Base-by-base conservation (phyloP, 2,113 vertebrate species). In the Herpetotheres cachinnans region DNA sequence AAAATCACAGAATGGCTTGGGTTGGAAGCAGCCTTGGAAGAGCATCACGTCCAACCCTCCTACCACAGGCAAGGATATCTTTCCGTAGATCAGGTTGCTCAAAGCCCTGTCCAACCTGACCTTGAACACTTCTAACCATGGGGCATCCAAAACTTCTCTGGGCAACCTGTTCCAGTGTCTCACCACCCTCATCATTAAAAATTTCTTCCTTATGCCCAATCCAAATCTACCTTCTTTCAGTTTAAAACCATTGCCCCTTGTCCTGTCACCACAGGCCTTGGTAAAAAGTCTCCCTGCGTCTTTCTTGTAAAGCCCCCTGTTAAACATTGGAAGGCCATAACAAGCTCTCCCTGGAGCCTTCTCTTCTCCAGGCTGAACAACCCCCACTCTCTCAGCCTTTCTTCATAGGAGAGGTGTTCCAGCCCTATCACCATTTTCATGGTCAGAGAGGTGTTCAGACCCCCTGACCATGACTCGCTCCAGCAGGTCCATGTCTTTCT, bases 381-480 rank as follows among this genome's bases (percentile, higher is more conserved):
- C 4, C 4, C 26, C 27, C 65, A 3, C 10, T 29, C 55, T 56
- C 81, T 36, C 0, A 1, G 21, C 29, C 18, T 50, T 17, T 74
- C 49, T 12, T 47, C 44, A 20, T 0, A 82, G 25, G 5, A 58
- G 20, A 71, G 25, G 8, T 46, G 46, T 2, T n/a, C n/a, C n/a
- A n/a, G n/a, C n/a, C n/a, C n/a, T n/a, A n/a, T n/a, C n/a, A n/a
- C n/a, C n/a, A n/a, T n/a, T n/a, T n/a, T n/a, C n/a, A n/a, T n/a
- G n/a, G n/a, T n/a, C n/a, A n/a, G n/a, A n/a, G n/a, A n/a, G n/a
- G n/a, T n/a, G n/a, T n/a, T n/a, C n/a, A n/a, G n/a, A n/a, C n/a
- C n/a, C n/a, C n/a, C 16, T 47, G 38, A 73, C 8, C 38, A 11
- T 13, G 63, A 32, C 16, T 5, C 0, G 0, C 38, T 74, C n/a